A percentile compares a stretch with the other conserved stretches of the same genome.
These are phyloP conservation scores for Ischnus inquisitorius DNA, from an alignment of 2,888 invertebrate genomes.

Conservation along the genomic window DNA sequence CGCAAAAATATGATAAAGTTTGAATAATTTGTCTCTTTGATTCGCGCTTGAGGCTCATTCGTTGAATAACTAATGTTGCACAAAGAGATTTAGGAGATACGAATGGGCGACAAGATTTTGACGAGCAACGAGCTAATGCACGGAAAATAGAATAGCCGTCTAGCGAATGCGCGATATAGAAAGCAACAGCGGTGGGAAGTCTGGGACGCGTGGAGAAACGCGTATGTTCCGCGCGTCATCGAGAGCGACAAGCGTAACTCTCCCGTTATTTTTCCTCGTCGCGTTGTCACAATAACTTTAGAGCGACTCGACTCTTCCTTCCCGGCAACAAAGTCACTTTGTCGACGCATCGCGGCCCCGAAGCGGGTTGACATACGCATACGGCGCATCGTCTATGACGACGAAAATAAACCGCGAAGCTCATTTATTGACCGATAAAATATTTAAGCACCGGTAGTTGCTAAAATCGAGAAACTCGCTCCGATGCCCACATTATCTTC, in stretches of 20 bases:
- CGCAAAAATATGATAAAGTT: too few relatives aligned
- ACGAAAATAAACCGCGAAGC: slow-evolving; percentile 65
- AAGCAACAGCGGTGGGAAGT: slow-evolving; percentile 3
- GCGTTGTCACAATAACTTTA: slow-evolving; percentile 56
- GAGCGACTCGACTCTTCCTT: not conserved
- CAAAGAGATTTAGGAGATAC: not conserved
- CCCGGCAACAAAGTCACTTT: slow-evolving; percentile 48
- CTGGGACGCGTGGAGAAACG: not conserved
- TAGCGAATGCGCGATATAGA: slow-evolving; percentile 7
- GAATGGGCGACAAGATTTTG: not conserved
- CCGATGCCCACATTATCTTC: slow-evolving; percentile 3
- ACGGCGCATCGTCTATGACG: slow-evolving; percentile 40
- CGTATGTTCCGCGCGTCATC: slow-evolving; percentile 10
- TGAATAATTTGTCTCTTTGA: too few relatives aligned
- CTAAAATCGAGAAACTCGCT: slow-evolving; percentile 49
- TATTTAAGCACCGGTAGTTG: slow-evolving; percentile 66
- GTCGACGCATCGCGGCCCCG: slow-evolving; percentile 55
- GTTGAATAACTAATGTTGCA: too few relatives aligned
- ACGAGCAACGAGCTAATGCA: slow-evolving; percentile 5
- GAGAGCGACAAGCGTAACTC: slow-evolving; percentile 11
- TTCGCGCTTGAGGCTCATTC: too few relatives aligned
- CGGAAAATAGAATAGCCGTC: slow-evolving; percentile 10
- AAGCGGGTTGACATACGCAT: slow-evolving; percentile 53
- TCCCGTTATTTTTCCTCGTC: slow-evolving; percentile 36
- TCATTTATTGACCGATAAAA: slow-evolving; percentile 70